phyloP scores from a whole-genome alignment of 2,797 vertebrate genomes.

The Malurus leucopterus region DNA sequence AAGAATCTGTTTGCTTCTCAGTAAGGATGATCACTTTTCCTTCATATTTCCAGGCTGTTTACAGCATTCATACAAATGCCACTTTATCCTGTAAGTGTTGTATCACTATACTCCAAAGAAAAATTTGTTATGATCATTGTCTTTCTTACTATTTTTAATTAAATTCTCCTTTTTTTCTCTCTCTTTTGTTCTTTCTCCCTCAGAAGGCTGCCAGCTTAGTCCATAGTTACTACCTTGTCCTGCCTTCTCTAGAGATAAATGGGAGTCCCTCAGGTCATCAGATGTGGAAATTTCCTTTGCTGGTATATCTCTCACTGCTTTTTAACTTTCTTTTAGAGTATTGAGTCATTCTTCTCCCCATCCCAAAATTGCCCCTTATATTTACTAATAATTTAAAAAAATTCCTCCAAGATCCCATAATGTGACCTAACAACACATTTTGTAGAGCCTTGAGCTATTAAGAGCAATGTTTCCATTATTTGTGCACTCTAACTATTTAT shows the following conservation, averaged over 20 bases:
- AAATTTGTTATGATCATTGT: not conserved
- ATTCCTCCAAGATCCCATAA: not conserved
- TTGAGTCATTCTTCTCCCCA: not conserved
- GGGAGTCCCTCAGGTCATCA: not conserved
- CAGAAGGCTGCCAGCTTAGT: not conserved
- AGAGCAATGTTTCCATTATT: not conserved
- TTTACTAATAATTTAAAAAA: not conserved
- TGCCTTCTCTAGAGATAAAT: not conserved
- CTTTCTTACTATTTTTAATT: not conserved
- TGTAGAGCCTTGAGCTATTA: not conserved
- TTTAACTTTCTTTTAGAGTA: not conserved
- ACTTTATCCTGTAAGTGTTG: not conserved
- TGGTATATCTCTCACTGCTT: not conserved
- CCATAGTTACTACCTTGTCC: not conserved
- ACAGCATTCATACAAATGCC: not conserved
- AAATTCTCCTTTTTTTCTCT: not conserved
- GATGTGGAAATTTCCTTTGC: not conserved
- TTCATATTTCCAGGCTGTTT: not conserved
- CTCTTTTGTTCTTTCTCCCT: not conserved
- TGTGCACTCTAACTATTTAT: not conserved
- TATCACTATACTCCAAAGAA: not conserved
- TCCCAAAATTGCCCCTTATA: not conserved
- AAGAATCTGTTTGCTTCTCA: not conserved
- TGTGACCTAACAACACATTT: not conserved
- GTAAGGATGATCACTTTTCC: not conserved